A percentile compares a stretch with the other conserved stretches of the same genome.
Evolutionary conservation across 2,113 vertebrate genomes (phyloP).

Genomic region (Pangasianodon gigas): DNA sequence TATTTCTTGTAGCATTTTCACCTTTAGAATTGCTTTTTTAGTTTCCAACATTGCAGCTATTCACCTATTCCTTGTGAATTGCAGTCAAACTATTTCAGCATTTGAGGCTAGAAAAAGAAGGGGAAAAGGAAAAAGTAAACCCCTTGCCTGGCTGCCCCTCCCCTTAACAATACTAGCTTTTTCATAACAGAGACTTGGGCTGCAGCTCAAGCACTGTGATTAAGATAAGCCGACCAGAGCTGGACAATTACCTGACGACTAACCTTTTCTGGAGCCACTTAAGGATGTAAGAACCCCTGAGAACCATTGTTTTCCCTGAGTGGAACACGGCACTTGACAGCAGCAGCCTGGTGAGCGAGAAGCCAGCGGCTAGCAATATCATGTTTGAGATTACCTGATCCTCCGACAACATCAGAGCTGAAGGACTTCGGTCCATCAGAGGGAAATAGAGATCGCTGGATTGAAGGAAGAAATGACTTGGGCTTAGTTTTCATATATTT

Average conservation of each 20-base stretch:
- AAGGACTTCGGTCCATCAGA: conserved; percentile 67
- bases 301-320: conserved; percentile 66
- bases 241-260: conserved; percentile 77
- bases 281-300: conserved; percentile 72
- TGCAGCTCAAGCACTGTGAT: conserved; percentile 70
- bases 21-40: conserved; percentile 6
- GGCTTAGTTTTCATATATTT: conserved; percentile 1
- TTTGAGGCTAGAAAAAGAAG: conserved; percentile 18
- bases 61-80: conserved; percentile 31
- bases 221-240: conserved; percentile 73
- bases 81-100: conserved; percentile 35
- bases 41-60: conserved; percentile 12
- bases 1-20: conserved; percentile 10
- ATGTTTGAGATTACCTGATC: conserved; percentile 73
- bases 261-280: conserved; percentile 77
- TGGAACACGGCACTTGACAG: conserved; percentile 65
- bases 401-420: conserved; percentile 68
- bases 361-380: conserved; percentile 63
- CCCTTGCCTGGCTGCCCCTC: conserved; percentile 42
- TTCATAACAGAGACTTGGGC: conserved; percentile 66
- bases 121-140: conserved; percentile 18
- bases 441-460: conserved; percentile 57
- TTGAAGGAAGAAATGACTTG: conserved; percentile 10
- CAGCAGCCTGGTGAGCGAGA: conserved; percentile 53
- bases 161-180: conserved; percentile 57